Percentiles rank a stretch among this genome's conserved stretches.
Evolutionary conservation across 2,797 vertebrate genomes (phyloP).

Genomic region (Oceanodroma leucorhoa): DNA sequence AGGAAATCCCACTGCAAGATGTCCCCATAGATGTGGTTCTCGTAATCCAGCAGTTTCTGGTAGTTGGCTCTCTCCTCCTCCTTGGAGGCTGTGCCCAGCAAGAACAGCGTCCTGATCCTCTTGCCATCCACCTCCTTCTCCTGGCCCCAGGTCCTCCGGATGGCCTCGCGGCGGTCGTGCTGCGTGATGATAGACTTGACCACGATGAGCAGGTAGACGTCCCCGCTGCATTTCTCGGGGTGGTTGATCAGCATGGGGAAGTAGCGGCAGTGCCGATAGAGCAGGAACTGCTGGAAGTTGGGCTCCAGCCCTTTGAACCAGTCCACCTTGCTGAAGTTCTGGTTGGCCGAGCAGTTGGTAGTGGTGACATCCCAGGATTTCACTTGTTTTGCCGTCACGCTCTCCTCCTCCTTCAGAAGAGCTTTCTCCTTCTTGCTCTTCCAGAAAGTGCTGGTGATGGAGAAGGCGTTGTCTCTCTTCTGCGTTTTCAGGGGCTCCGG

Average conservation of each 20-base stretch:
- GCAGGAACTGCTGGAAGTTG: slow-evolving; percentile 89
- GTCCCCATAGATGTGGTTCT: slow-evolving; percentile 89
- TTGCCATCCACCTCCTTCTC: slow-evolving; percentile 81
- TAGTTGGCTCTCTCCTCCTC: slow-evolving; percentile 86
- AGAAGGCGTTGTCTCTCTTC: slow-evolving; percentile 36
- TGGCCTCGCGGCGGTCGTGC: slow-evolving; percentile 90
- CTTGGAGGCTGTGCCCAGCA: slow-evolving; percentile 86
- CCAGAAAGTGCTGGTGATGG: slow-evolving; percentile 79
- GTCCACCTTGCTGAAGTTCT: slow-evolving; percentile 80
- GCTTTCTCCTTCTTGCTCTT: slow-evolving; percentile 61
- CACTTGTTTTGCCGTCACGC: not conserved
- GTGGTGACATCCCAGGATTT: slow-evolving; percentile 84
- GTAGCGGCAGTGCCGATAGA: slow-evolving; percentile 91
- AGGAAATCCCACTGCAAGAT: slow-evolving; percentile 97
- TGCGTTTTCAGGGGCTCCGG: slow-evolving; percentile 6
- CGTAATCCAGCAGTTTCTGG: slow-evolving; percentile 93
- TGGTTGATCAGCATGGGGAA: slow-evolving; percentile 93
- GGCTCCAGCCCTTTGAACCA: slow-evolving; percentile 87
- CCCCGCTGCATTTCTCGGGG: slow-evolving; percentile 85
- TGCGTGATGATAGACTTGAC: slow-evolving; percentile 93
- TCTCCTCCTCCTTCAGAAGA: not conserved
- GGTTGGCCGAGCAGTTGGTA: slow-evolving; percentile 87
- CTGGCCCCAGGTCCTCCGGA: slow-evolving; percentile 92
- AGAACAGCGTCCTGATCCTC: slow-evolving; percentile 84
- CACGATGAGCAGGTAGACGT: slow-evolving; percentile 86